Evolutionary conservation across 2,888 invertebrate species (phyloP).

Genomic region (Papilio protenor): DNA sequence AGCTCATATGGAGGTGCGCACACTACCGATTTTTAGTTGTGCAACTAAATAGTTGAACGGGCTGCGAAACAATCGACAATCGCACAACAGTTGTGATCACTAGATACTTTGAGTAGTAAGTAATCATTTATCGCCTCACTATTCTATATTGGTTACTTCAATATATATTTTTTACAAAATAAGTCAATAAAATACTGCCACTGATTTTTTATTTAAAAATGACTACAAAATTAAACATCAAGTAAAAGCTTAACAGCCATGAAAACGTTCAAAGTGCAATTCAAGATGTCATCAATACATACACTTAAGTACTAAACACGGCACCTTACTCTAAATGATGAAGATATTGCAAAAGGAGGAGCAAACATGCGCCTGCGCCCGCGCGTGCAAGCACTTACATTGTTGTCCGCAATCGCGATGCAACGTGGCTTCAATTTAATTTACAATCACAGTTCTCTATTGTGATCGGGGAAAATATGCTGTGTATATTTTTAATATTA

Average conservation of each 20-base stretch:
- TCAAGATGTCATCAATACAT: conserved; percentile 26
- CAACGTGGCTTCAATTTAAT: conserved; percentile 34
- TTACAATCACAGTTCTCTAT: conserved; percentile 42
- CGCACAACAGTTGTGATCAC: too few relatives aligned
- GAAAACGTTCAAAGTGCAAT: conserved; percentile 12
- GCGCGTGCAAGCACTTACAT: conserved; percentile 32
- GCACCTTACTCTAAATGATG: conserved; percentile 38
- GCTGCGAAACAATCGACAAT: too few relatives aligned
- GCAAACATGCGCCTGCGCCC: background rate
- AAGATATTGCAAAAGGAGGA: conserved; percentile 41
- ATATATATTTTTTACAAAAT: too few relatives aligned
- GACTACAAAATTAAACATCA: background rate
- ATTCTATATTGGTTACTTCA: too few relatives aligned
- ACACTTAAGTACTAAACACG: conserved; percentile 34
- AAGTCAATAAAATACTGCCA: too few relatives aligned
- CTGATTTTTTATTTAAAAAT: background rate
- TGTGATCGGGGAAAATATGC: conserved; percentile 40
- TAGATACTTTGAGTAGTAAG: too few relatives aligned
- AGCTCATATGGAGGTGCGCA: too few relatives aligned
- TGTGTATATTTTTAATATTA: background rate
- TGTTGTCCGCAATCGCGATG: conserved; percentile 42
- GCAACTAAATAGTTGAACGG: too few relatives aligned
- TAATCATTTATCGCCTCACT: too few relatives aligned
- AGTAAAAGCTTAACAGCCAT: background rate
- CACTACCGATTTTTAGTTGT: too few relatives aligned